Base-by-base conservation (phyloP, 2,113 vertebrate genomes). In the Carassius carassius region DNA sequence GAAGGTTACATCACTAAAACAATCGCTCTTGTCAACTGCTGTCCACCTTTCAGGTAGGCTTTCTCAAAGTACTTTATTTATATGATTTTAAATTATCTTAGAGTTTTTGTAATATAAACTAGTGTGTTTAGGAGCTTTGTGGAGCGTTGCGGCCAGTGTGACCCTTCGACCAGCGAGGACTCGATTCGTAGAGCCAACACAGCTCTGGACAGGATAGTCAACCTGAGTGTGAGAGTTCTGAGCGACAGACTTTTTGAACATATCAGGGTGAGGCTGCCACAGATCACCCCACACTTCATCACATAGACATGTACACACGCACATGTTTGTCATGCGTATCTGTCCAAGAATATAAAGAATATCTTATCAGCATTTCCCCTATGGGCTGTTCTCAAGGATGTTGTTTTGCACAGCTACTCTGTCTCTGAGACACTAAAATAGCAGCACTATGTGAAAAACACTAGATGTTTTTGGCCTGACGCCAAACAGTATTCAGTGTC, bases 21-120 rank as follows among this genome's bases (percentile, higher is more conserved):
- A 85, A 96, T 97, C 2, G 89, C 93, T 0, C 84, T 97, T 84
- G 96, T 95, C 90, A 99, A 99, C 93, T 97, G 95, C 84, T 97
- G 96, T 0, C 96, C 97, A 0, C 93, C 95, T 0, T 94, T 98
- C 91, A 95, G 95, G 97, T 94, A 81, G 41, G 41, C 16, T 56
- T 13, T 13, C 63, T 23, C 11, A 41, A 51, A 83, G 10, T 17
- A 9, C 2, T 44, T 60, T 9, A 13, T 60, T 73, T 58, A 72
- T 72, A 17, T 25, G 12, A 14, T 72, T 4, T 19, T 21, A 11
- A 21, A 3, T 41, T 44, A 44, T 41, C 41, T 72, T 6, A 79
- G 44, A 17, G 23, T 25, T 23, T 63, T 25, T 63, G 1, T 37
- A 11, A 72, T 49, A 49, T 13, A 74, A 49, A 62, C 8, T 25